A percentile compares a stretch with the other conserved stretches of the same genome.
phyloP scores from a whole-genome alignment of 53 echinoderm and acorn worm species.

The Zoroaster sp. region DNA sequence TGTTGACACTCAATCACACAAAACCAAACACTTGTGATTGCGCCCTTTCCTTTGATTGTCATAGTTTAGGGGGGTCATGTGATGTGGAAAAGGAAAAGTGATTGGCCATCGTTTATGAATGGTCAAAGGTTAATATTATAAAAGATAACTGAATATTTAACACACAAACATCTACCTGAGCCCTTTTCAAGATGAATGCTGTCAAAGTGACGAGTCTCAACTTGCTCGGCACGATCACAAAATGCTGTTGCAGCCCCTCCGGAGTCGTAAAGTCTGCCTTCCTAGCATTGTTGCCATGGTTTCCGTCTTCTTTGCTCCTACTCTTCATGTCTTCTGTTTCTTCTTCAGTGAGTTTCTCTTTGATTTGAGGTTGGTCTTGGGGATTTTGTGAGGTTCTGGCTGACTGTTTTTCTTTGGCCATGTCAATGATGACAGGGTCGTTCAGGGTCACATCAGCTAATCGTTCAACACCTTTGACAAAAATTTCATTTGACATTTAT shows the following conservation, averaged over 20 bases:
- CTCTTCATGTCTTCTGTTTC: not conserved
- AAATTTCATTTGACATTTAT: no score
- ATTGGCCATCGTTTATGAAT: no score
- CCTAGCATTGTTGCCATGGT: not conserved
- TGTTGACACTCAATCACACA: no score
- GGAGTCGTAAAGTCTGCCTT: conserved; percentile 76
- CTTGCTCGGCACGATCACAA: conserved; percentile 93
- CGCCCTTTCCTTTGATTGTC: no score
- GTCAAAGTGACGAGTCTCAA: conserved; percentile 85
- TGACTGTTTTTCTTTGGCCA: conserved; percentile 52
- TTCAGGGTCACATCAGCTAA: conserved; percentile 84
- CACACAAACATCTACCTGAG: conserved; percentile 57
- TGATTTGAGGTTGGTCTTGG: not conserved
- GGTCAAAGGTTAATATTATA: no score
- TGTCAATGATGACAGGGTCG: conserved; percentile 80
- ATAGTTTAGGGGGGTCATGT: no score
- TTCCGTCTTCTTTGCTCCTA: not conserved
- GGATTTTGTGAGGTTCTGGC: not conserved
- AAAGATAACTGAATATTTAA: no score
- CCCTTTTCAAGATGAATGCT: conserved; percentile 76
- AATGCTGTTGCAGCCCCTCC: conserved; percentile 81
- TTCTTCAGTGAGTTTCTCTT: not conserved
- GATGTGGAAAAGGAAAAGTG: no score
- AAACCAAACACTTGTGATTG: no score
- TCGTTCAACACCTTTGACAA: conserved; percentile 65